Evolutionary conservation across 2,113 vertebrate species (phyloP).

Genomic region (Chitala chitala): DNA sequence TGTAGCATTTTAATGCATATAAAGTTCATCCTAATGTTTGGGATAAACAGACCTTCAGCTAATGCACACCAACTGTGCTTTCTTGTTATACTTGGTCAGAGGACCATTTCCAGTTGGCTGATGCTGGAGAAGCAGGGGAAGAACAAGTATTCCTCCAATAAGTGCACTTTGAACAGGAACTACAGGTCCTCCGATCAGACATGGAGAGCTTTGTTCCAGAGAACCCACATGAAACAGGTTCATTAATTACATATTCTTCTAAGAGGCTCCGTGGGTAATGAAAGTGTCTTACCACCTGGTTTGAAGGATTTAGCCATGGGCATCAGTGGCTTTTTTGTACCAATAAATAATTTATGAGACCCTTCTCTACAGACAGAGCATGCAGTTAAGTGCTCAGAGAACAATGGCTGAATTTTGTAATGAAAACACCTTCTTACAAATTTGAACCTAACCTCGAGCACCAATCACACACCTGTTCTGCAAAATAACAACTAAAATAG

Average conservation of each 20-base stretch:
- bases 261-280: background rate
- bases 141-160: too few relatives aligned
- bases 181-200: background rate
- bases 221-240: constrained; percentile 3
- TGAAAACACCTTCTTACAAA: background rate
- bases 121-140: too few relatives aligned
- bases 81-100: too few relatives aligned
- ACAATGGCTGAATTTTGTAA: background rate
- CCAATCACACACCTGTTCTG: too few relatives aligned
- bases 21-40: too few relatives aligned
- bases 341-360: constrained; percentile 21
- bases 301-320: background rate
- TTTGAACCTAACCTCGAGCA: background rate
- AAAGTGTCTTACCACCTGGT: background rate
- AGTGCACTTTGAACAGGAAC: too few relatives aligned
- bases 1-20: too few relatives aligned
- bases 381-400: background rate
- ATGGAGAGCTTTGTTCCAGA: background rate
- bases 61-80: too few relatives aligned
- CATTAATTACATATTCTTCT: constrained; percentile 3
- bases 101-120: too few relatives aligned
- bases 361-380: background rate
- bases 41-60: too few relatives aligned
- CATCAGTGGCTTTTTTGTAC: constrained; percentile 12
- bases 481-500: too few relatives aligned